A percentile compares a stretch with the other conserved stretches of the same genome.
These are phyloP conservation scores for Amorpha juglandis DNA, from an alignment of 2,888 invertebrate genomes.

Conservation along the genomic window DNA sequence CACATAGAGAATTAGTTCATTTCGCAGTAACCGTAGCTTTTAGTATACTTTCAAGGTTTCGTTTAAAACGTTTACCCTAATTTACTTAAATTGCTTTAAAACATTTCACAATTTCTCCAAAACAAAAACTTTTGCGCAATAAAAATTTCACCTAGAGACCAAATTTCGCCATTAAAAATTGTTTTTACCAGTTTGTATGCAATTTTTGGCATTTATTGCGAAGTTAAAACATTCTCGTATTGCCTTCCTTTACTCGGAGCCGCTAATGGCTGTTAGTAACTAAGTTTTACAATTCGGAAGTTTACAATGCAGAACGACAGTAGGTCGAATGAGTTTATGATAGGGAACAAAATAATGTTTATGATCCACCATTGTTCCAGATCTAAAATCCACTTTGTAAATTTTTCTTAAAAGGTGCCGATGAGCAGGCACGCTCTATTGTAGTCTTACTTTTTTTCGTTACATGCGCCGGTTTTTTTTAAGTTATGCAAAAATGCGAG, in stretches of 20 bases:
- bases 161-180: conserved; percentile 40
- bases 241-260: conserved; percentile 51
- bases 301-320: conserved; percentile 73
- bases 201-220: conserved; percentile 60
- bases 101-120: conserved; percentile 55
- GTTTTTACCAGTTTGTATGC: conserved; percentile 53
- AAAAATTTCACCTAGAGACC: conserved; percentile 56
- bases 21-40: not conserved
- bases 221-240: conserved; percentile 50
- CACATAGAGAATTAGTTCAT: not conserved
- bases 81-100: conserved; percentile 38
- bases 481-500: conserved; percentile 55
- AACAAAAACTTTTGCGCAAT: conserved; percentile 57
- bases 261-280: conserved; percentile 69
- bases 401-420: conserved; percentile 68
- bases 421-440: conserved; percentile 45
- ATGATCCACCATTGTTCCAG: conserved; percentile 59
- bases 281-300: conserved; percentile 73
- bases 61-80: conserved; percentile 19
- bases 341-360: conserved; percentile 70
- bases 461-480: conserved; percentile 52
- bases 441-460: conserved; percentile 33
- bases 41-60: not conserved
- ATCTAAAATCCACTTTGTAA: conserved; percentile 47
- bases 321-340: conserved; percentile 79